phyloP scores from a whole-genome alignment of 1,140 invertebrate genomes.

The Saccostrea cuccullata region DNA sequence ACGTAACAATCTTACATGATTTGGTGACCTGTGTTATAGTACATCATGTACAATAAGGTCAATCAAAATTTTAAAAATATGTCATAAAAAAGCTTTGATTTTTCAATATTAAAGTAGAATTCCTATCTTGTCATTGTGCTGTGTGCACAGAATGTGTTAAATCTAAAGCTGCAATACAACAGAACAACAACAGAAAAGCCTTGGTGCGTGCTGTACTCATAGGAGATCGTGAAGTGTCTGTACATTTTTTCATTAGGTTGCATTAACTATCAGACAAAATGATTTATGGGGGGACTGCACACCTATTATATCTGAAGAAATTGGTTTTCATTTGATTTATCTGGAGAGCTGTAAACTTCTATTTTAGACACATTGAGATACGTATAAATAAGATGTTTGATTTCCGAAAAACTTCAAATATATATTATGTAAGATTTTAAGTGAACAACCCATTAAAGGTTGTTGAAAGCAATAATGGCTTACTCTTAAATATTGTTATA shows the following conservation, averaged over 20 bases:
- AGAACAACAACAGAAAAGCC: not conserved
- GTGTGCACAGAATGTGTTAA: not conserved
- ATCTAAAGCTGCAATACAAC: not conserved
- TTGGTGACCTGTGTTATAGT: too few species aligned
- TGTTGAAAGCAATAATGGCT: not conserved
- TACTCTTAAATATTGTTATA: not conserved
- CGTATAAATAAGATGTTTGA: not conserved
- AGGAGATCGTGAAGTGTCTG: conserved; percentile 13
- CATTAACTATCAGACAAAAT: conserved; percentile 12
- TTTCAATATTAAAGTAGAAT: too few species aligned
- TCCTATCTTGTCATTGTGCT: not conserved
- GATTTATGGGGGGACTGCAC: conserved; percentile 2
- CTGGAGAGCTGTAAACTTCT: not conserved
- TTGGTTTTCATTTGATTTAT: conserved; percentile 34
- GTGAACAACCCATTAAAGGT: not conserved
- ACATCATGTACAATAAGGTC: too few species aligned
- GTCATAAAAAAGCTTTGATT: too few species aligned
- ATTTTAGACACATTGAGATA: not conserved
- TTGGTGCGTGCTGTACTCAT: not conserved
- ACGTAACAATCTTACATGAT: too few species aligned
- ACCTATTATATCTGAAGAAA: conserved; percentile 10
- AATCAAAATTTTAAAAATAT: too few species aligned
- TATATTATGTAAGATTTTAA: not conserved
- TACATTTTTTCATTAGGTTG: conserved; percentile 20
- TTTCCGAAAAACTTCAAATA: not conserved